A percentile compares a stretch with the other conserved stretches of the same genome.
Conservation (phyloP, 1,140 invertebrate genomes). For the Brachionus paranguensis region DNA sequence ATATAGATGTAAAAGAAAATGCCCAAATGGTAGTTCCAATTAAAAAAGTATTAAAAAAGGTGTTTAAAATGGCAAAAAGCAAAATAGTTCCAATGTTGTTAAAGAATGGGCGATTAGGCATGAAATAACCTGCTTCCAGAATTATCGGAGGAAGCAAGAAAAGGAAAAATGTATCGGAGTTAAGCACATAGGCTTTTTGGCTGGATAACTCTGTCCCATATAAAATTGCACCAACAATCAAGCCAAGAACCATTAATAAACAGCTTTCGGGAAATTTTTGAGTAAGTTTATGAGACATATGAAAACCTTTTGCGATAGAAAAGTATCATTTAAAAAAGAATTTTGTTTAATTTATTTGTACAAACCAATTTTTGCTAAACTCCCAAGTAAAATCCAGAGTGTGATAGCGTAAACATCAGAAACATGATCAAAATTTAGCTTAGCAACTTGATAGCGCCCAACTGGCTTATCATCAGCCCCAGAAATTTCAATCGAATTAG, state of each 20-base stretch:
- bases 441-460: constrained; percentile 22
- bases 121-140: constrained; percentile 55
- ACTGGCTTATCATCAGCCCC: constrained; percentile 3
- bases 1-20: neutral
- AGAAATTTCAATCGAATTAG: neutral
- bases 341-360: neutral
- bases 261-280: constrained; percentile 71
- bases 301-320: neutral
- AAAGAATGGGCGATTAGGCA: constrained; percentile 53
- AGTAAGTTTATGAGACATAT: constrained; percentile 28
- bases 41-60: constrained; percentile 43
- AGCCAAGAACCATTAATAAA: constrained; percentile 86
- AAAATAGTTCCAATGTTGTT: constrained; percentile 54
- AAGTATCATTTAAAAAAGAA: neutral
- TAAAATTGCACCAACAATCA: constrained; percentile 68
- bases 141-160: constrained; percentile 55
- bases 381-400: constrained; percentile 36
- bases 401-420: constrained; percentile 23
- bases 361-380: constrained; percentile 29
- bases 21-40: constrained; percentile 43
- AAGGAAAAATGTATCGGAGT: constrained; percentile 53
- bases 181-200: constrained; percentile 46
- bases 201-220: constrained; percentile 42
- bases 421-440: constrained; percentile 38
- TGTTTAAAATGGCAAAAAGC: constrained; percentile 51